These are phyloP conservation scores for Tinea trinotella DNA, from an alignment of 2,888 invertebrate genomes.

Conservation along the genomic window DNA sequence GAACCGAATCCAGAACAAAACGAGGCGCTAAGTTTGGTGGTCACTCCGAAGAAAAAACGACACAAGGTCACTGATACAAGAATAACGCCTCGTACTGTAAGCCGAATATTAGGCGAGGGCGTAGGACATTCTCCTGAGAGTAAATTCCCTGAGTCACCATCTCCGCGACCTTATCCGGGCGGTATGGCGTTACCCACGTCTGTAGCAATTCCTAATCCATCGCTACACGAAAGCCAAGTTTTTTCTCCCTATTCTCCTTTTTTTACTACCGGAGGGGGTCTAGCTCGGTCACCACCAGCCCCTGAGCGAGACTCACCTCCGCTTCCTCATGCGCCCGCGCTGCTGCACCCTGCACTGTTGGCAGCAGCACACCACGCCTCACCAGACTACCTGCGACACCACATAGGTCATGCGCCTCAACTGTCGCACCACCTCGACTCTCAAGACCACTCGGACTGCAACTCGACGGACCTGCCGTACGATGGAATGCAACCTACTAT, in stretches of 20 bases:
- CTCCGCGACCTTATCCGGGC: conserved; percentile 83
- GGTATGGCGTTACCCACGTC: conserved; percentile 94
- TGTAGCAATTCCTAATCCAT: conserved; percentile 97
- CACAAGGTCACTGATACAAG: conserved; percentile 97
- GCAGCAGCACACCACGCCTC: conserved; percentile 88
- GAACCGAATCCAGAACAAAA: conserved; percentile 88
- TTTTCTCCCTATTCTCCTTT: conserved; percentile 94
- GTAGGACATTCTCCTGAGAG: conserved; percentile 78
- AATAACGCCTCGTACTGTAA: conserved; percentile 91
- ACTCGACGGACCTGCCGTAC: conserved; percentile 91
- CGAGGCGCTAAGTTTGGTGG: conserved; percentile 94
- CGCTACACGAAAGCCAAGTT: conserved; percentile 94
- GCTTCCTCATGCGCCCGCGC: conserved; percentile 86
- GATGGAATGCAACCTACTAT: conserved; percentile 96
- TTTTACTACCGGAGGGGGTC: conserved; percentile 76
- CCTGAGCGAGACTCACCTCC: conserved; percentile 87
- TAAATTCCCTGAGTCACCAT: conserved; percentile 77
- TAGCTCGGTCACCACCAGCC: conserved; percentile 73
- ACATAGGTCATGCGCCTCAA: conserved; percentile 81
- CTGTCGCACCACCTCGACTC: conserved; percentile 88
- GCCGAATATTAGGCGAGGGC: conserved; percentile 87
- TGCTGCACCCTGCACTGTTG: conserved; percentile 88
- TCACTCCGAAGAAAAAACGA: conserved; percentile 95
- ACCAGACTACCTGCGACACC: conserved; percentile 83
- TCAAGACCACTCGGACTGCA: conserved; percentile 92